Percentiles rank a stretch among this genome's conserved stretches.
phyloP scores from a whole-genome alignment of 2,113 vertebrate species.

The Perca schrenkii region DNA sequence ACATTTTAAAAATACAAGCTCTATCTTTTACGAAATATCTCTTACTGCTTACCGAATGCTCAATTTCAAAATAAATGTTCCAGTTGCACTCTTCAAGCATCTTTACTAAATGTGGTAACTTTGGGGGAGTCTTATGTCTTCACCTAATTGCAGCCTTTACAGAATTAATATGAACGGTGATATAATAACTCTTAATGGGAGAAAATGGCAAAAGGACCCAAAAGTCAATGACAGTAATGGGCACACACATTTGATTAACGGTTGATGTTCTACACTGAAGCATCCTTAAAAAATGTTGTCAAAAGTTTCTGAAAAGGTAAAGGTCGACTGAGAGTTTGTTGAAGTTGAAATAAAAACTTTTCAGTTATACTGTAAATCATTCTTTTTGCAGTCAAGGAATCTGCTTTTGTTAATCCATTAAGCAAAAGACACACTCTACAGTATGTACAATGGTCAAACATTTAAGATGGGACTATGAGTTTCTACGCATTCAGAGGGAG shows the following conservation, averaged over 20 bases:
- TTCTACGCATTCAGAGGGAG: conserved; percentile 49
- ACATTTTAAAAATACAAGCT: background rate
- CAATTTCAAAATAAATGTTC: conserved; percentile 3
- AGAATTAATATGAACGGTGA: background rate
- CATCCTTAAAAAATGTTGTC: conserved; percentile 32
- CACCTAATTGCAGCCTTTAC: background rate
- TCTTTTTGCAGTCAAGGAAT: conserved; percentile 63
- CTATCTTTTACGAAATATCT: background rate
- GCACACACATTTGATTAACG: background rate
- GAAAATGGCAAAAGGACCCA: background rate
- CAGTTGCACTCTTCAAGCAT: background rate
- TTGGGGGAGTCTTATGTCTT: background rate
- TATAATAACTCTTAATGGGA: background rate
- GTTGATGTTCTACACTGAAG: background rate
- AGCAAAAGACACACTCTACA: conserved; percentile 41
- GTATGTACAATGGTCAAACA: conserved; percentile 62
- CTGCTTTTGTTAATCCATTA: conserved; percentile 68
- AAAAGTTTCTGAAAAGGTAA: conserved; percentile 25
- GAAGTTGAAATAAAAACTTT: conserved; percentile 58
- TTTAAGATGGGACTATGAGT: conserved; percentile 60
- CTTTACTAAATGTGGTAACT: background rate
- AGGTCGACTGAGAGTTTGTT: conserved; percentile 53
- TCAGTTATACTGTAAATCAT: conserved; percentile 39
- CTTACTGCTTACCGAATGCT: background rate
- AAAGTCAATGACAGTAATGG: background rate